Conservation (phyloP, 1,140 invertebrate genomes). For the Choristoneura fumiferana region DNA sequence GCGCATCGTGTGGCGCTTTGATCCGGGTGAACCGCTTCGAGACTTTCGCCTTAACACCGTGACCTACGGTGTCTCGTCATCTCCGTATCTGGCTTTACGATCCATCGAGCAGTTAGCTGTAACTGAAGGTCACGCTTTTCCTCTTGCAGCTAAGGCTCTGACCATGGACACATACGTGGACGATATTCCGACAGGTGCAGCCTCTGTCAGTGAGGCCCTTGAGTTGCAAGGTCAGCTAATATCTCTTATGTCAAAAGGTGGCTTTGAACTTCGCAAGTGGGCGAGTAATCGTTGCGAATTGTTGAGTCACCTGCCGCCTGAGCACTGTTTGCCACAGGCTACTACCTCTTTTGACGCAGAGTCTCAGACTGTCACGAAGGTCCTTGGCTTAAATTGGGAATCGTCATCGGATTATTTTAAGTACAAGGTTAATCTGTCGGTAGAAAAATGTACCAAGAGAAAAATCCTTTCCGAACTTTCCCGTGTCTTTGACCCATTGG, state of each 20-base stretch:
- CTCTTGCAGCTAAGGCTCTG: no score
- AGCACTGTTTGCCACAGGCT: background rate
- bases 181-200: no score
- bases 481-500: conserved; percentile 44
- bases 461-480: conserved; percentile 41
- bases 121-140: no score
- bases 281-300: background rate
- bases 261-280: conserved; percentile 15
- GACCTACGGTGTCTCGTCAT: no score
- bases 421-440: background rate
- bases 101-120: no score
- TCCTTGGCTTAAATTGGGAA: conserved; percentile 5
- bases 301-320: background rate
- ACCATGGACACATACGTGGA: no score
- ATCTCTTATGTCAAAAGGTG: background rate
- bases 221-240: background rate
- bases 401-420: background rate
- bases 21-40: no score
- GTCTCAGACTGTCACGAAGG: no score
- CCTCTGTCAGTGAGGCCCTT: no score
- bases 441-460: conserved; percentile 30
- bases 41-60: no score
- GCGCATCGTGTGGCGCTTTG: no score
- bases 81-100: no score
- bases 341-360: background rate